Evolutionary conservation across 1,140 invertebrate genomes (phyloP).

Genomic region (Meloidogyne floridensis): DNA sequence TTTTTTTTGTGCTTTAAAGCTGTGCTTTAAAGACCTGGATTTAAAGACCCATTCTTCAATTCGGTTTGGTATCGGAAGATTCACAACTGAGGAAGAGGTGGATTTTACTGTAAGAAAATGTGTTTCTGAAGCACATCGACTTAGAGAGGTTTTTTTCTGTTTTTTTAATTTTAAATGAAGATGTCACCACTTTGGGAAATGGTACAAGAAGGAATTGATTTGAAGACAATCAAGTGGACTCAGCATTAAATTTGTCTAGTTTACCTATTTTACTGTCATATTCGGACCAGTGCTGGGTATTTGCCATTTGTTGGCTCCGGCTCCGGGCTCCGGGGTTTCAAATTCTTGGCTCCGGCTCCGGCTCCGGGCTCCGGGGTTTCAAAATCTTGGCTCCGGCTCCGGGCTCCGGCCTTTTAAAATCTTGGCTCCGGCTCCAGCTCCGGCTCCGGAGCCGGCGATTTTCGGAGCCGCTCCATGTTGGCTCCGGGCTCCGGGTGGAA

Average conservation of each 20-base stretch:
- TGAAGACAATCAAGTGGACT: constrained; percentile 95
- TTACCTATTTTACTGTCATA: too few relatives aligned
- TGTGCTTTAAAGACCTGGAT: too few relatives aligned
- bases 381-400: too few relatives aligned
- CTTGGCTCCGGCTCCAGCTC: too few relatives aligned
- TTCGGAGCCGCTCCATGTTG: too few relatives aligned
- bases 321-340: background rate
- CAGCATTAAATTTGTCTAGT: constrained; percentile 76
- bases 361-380: too few relatives aligned
- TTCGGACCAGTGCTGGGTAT: background rate
- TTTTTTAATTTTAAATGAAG: constrained; percentile 66
- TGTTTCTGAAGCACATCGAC: constrained; percentile 82
- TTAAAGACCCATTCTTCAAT: constrained; percentile 96
- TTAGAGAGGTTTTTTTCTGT: constrained; percentile 72
- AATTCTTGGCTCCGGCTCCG: too few relatives aligned
- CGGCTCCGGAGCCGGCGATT: too few relatives aligned
- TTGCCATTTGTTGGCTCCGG: too few relatives aligned
- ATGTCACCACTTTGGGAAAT: constrained; percentile 99
- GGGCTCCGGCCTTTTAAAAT: too few relatives aligned
- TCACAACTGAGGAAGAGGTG: constrained; percentile 89
- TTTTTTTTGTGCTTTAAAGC: too few relatives aligned
- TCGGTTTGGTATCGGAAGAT: constrained; percentile 94
- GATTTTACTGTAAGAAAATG: constrained; percentile 89
- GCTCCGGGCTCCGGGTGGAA: too few relatives aligned
- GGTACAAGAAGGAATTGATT: constrained; percentile 94